Evolutionary conservation across 2,888 invertebrate species (phyloP).

Genomic region (Perithous albicinctus): DNA sequence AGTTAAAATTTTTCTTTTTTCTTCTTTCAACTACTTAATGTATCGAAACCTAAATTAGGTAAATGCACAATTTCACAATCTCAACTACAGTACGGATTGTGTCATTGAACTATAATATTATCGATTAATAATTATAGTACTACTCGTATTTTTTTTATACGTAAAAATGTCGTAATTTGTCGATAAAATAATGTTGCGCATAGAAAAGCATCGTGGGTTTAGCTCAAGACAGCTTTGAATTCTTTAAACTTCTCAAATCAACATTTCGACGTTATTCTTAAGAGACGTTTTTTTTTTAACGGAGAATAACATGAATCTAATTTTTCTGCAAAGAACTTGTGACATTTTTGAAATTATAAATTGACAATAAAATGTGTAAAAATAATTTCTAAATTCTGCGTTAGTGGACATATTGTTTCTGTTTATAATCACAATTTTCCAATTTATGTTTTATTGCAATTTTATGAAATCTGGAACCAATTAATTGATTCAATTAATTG

Average conservation of each 20-base stretch:
- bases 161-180: constrained; percentile 28
- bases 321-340: no score
- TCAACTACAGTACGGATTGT: constrained; percentile 46
- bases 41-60: constrained; percentile 55
- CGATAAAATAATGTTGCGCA: constrained; percentile 59
- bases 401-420: no score
- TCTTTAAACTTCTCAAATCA: background rate
- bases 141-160: constrained; percentile 5
- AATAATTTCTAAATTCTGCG: no score
- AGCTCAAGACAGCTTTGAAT: constrained; percentile 56
- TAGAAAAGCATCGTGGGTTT: constrained; percentile 60
- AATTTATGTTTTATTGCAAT: no score
- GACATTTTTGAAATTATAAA: no score
- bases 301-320: no score
- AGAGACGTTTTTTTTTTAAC: no score
- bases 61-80: constrained; percentile 34
- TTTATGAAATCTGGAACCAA: background rate
- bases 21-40: constrained; percentile 52
- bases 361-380: no score
- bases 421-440: no score
- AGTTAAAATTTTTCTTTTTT: constrained; percentile 31
- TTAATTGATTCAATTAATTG: no score
- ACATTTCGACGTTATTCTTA: background rate
- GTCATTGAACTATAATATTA: constrained; percentile 46
- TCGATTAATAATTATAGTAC: constrained; percentile 30